A percentile compares a stretch with the other conserved stretches of the same genome.
Evolutionary conservation across 2,113 vertebrate genomes (phyloP).

Genomic region (Mellivora capensis): DNA sequence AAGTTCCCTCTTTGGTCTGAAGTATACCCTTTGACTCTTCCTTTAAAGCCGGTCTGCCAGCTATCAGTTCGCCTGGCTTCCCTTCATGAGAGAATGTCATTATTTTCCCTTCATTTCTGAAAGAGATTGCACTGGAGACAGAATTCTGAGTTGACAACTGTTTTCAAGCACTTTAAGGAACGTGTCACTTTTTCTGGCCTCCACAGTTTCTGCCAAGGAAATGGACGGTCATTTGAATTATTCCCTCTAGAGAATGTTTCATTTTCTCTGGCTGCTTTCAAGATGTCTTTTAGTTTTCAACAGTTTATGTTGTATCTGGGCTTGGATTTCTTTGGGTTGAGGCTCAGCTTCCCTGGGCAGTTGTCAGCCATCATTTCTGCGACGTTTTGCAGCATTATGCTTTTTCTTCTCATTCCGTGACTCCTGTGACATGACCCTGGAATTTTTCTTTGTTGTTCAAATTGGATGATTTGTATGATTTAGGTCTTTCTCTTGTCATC

Average conservation of each 20-base stretch:
- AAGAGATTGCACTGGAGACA: background rate
- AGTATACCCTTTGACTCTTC: background rate
- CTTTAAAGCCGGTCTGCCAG: background rate
- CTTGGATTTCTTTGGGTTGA: background rate
- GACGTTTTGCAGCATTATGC: background rate
- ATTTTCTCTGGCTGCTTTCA: background rate
- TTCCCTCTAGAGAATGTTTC: background rate
- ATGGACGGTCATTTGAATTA: background rate
- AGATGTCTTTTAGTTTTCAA: background rate
- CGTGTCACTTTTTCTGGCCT: background rate
- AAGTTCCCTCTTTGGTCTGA: background rate
- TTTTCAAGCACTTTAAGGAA: background rate
- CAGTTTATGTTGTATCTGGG: background rate
- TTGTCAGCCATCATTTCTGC: background rate
- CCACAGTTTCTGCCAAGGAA: background rate
- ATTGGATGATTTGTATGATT: background rate
- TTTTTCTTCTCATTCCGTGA: background rate
- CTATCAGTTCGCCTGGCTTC: background rate
- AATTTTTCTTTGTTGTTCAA: background rate
- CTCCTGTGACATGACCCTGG: background rate
- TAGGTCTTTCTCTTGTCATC: background rate
- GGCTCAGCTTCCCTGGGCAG: background rate
- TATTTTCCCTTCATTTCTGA: background rate
- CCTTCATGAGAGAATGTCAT: background rate
- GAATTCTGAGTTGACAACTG: background rate